These are phyloP conservation scores for Cylindroiulus punctatus DNA, from an alignment of 2,888 invertebrate genomes.

Conservation along the genomic window DNA sequence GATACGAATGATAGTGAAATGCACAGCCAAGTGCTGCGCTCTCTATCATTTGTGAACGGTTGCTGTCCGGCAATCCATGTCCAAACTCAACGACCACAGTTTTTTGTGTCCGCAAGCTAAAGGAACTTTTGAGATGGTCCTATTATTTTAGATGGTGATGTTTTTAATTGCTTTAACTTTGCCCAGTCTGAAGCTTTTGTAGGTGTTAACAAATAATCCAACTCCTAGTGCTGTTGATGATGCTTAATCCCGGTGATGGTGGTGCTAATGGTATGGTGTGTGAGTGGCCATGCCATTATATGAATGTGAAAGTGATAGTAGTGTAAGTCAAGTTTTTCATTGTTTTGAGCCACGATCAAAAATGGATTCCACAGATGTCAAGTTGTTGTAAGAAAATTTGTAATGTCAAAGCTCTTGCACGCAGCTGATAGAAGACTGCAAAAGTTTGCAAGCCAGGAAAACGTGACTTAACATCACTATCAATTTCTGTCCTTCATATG, in stretches of 20 bases:
- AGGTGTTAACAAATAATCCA: conserved; percentile 39
- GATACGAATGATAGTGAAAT: not conserved
- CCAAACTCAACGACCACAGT: conserved; percentile 49
- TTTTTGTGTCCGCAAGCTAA: conserved; percentile 68
- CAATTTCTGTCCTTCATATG: no score
- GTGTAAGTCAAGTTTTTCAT: no score
- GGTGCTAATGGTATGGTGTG: conserved; percentile 35
- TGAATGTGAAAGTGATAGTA: no score
- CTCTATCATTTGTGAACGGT: conserved; percentile 21
- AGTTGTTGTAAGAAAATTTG: no score
- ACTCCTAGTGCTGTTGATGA: conserved; percentile 36
- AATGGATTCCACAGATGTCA: no score
- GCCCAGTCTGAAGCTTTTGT: conserved; percentile 40
- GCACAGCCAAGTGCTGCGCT: not conserved
- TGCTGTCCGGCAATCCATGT: not conserved
- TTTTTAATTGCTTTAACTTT: conserved; percentile 47
- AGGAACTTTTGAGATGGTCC: conserved; percentile 95
- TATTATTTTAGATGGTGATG: conserved; percentile 67
- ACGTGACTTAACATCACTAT: no score
- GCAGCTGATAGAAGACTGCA: no score
- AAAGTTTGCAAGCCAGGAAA: no score
- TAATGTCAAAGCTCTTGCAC: no score
- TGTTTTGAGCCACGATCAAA: no score
- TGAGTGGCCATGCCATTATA: conserved; percentile 29
- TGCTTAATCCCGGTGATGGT: conserved; percentile 29